phyloP scores from a whole-genome alignment of 2,797 vertebrate species.

The Gobionotothen gibberifrons region DNA sequence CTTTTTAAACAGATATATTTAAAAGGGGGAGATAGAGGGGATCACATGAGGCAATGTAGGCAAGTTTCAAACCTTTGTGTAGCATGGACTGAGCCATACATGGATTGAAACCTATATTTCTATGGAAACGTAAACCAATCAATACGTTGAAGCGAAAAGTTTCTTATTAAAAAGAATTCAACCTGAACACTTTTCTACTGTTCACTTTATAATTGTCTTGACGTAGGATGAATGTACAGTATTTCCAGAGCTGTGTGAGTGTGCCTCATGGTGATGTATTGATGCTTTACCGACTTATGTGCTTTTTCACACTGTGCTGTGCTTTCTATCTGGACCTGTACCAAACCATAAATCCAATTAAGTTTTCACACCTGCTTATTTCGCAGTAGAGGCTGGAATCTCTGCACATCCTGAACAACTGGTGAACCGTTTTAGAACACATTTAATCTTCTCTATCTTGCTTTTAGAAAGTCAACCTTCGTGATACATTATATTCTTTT shows the following conservation, averaged over 20 bases:
- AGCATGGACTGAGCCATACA: too few species aligned
- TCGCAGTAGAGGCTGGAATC: background rate
- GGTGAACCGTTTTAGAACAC: background rate
- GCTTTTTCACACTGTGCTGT: background rate
- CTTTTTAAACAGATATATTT: too few species aligned
- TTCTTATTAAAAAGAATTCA: background rate
- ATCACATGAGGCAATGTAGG: too few species aligned
- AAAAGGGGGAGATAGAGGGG: background rate
- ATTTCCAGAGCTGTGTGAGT: background rate
- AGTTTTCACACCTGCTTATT: slow-evolving; percentile 13
- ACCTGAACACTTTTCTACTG: background rate
- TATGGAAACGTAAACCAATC: too few species aligned
- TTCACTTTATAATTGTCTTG: background rate
- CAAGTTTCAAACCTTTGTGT: too few species aligned
- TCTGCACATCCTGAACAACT: background rate
- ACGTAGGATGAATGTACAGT: background rate
- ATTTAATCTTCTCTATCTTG: background rate
- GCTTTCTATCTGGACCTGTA: background rate
- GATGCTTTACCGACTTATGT: slow-evolving; percentile 16
- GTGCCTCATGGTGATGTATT: background rate
- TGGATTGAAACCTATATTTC: too few species aligned
- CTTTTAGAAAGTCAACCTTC: background rate
- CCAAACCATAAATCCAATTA: slow-evolving; percentile 9
- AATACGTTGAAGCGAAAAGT: background rate
- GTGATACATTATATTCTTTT: background rate